Evolutionary conservation across 1,140 invertebrate species (phyloP).

Genomic region (Phenacoccus solenopsis): DNA sequence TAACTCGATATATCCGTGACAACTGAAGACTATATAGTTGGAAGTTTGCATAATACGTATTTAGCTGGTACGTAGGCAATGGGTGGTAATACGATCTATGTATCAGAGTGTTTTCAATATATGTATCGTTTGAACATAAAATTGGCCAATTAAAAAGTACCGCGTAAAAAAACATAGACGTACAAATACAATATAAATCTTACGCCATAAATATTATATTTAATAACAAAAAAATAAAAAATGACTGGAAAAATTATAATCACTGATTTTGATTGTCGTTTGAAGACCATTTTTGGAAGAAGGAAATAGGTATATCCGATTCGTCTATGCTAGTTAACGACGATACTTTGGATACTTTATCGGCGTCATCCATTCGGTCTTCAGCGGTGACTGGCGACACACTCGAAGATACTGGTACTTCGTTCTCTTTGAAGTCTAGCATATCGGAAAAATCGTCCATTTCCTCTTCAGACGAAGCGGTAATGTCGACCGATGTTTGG

Average conservation of each 20-base stretch:
- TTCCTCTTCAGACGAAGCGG: not conserved
- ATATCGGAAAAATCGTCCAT: not conserved
- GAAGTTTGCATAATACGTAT: not conserved
- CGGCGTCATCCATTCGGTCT: not conserved
- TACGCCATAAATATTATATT: not conserved
- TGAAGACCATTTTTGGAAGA: not conserved
- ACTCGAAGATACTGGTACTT: not conserved
- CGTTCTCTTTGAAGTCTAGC: not conserved
- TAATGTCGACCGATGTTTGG: not conserved
- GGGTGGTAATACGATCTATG: no score
- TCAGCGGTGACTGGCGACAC: not conserved
- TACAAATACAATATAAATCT: no score
- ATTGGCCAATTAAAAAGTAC: no score
- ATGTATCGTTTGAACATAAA: no score
- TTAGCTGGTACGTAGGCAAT: no score
- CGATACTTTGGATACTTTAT: conserved; percentile 5
- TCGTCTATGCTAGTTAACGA: not conserved
- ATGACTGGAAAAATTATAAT: not conserved
- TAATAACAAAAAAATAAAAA: not conserved
- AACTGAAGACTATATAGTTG: not conserved
- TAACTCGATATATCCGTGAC: conserved; percentile 1
- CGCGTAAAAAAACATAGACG: no score
- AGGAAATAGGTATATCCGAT: not conserved
- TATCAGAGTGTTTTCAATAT: no score
- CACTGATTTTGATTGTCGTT: conserved; percentile 7